These are phyloP conservation scores for Paedocypris micromegethes DNA, from an alignment of 2,797 vertebrate genomes.

Conservation along the genomic window DNA sequence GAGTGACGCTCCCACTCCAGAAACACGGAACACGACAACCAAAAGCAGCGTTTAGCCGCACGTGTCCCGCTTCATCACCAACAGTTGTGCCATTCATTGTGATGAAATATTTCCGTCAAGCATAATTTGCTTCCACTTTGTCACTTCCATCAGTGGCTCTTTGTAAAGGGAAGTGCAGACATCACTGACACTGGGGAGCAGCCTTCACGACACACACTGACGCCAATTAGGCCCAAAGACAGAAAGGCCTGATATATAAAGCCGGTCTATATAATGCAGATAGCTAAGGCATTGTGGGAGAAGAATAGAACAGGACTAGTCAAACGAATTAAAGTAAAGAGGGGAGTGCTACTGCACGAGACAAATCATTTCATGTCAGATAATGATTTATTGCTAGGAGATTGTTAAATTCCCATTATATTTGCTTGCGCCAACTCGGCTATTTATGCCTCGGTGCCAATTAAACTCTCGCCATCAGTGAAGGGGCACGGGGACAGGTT, in stretches of 20 bases:
- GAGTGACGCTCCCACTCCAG: too few species aligned
- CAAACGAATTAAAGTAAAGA: slow-evolving; percentile 35
- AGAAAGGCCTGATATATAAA: slow-evolving; percentile 29
- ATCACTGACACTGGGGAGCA: slow-evolving; percentile 30
- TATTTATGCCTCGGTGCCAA: slow-evolving; percentile 51
- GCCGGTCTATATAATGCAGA: slow-evolving; percentile 22
- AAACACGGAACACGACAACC: neutral
- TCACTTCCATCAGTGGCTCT: slow-evolving; percentile 24
- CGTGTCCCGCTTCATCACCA: too few species aligned
- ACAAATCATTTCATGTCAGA: slow-evolving; percentile 48
- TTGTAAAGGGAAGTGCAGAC: slow-evolving; percentile 20
- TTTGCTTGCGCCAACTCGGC: slow-evolving; percentile 1
- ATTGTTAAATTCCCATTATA: neutral
- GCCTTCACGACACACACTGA: slow-evolving; percentile 35
- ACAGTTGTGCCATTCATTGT: too few species aligned
- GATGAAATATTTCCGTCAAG: neutral
- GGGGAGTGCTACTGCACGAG: slow-evolving; percentile 26
- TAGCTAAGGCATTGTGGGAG: slow-evolving; percentile 37
- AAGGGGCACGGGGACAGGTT: slow-evolving; percentile 1
- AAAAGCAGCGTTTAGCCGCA: too few species aligned
- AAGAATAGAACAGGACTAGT: slow-evolving; percentile 26
- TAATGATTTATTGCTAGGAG: slow-evolving; percentile 44
- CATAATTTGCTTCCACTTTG: slow-evolving; percentile 30
- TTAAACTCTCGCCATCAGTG: slow-evolving; percentile 40
- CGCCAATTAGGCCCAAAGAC: slow-evolving; percentile 38